These are phyloP conservation scores for Listronotus bonariensis DNA, from an alignment of 1,140 invertebrate genomes.

Conservation along the genomic window DNA sequence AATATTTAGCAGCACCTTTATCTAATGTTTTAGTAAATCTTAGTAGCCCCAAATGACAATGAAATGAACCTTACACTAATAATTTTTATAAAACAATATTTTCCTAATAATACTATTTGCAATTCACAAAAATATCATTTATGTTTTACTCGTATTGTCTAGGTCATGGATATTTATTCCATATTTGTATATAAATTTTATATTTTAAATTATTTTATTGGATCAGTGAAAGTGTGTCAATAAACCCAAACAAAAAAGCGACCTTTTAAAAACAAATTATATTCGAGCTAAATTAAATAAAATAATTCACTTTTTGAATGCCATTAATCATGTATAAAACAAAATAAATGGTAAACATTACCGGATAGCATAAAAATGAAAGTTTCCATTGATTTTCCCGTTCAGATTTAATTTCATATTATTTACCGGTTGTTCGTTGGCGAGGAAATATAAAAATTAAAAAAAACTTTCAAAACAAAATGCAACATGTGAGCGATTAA, in stretches of 20 bases:
- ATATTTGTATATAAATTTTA: slow-evolving; percentile 8
- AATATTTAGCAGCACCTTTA: no score
- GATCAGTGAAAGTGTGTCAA: slow-evolving; percentile 25
- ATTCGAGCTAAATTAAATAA: slow-evolving; percentile 25
- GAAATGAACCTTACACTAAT: no score
- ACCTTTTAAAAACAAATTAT: slow-evolving; percentile 24
- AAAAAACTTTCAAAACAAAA: slow-evolving; percentile 24
- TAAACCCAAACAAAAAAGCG: slow-evolving; percentile 24
- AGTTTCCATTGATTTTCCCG: slow-evolving; percentile 17
- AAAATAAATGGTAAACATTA: slow-evolving; percentile 26
- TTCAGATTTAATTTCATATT: slow-evolving; percentile 27
- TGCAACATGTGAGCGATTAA: slow-evolving; percentile 32
- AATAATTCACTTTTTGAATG: slow-evolving; percentile 31
- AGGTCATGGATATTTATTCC: slow-evolving; percentile 4
- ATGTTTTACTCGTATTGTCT: not conserved
- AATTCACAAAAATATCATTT: no score
- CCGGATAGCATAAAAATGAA: slow-evolving; percentile 29
- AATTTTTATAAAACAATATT: no score
- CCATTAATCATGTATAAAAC: slow-evolving; percentile 28
- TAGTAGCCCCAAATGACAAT: no score
- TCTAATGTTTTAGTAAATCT: no score
- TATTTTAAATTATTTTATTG: slow-evolving; percentile 28
- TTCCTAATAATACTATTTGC: no score
- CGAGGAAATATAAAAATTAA: slow-evolving; percentile 17
- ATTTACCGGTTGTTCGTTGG: slow-evolving; percentile 24